Evolutionary conservation across 2,888 invertebrate genomes (phyloP).

Genomic region (Acleris cristana): DNA sequence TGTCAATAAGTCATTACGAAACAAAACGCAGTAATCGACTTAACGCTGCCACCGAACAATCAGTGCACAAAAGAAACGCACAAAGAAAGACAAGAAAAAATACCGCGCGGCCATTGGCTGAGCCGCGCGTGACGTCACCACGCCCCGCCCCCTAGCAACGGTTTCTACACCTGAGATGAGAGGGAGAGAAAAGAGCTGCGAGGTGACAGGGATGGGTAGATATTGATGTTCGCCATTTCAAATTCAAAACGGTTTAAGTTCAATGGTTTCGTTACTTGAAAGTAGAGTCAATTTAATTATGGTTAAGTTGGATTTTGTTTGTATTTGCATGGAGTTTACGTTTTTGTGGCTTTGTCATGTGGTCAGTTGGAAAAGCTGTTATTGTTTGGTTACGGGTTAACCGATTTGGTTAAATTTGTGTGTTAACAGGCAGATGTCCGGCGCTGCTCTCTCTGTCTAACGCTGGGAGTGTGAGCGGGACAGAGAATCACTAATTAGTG

Average conservation of each 20-base stretch:
- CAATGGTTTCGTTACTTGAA: constrained; percentile 19
- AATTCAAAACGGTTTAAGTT: constrained; percentile 44
- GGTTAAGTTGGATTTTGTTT: constrained; percentile 44
- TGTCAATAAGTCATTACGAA: constrained; percentile 46
- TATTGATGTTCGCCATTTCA: constrained; percentile 53
- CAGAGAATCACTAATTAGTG: constrained; percentile 61
- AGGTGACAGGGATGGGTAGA: constrained; percentile 67
- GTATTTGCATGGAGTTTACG: constrained; percentile 35
- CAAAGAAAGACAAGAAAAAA: constrained; percentile 68
- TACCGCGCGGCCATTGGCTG: constrained; percentile 66
- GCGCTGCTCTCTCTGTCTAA: constrained; percentile 59
- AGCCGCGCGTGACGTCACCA: constrained; percentile 71
- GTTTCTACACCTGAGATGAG: constrained; percentile 81
- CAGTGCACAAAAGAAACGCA: constrained; percentile 69
- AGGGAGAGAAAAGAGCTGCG: constrained; percentile 61
- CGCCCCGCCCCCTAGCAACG: constrained; percentile 81
- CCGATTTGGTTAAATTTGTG: constrained; percentile 83
- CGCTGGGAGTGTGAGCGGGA: constrained; percentile 48
- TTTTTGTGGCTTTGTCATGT: constrained; percentile 46
- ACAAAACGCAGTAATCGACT: constrained; percentile 39
- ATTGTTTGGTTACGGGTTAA: constrained; percentile 83
- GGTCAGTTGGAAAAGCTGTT: constrained; percentile 82
- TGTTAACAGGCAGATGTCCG: constrained; percentile 78
- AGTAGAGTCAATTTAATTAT: not conserved
- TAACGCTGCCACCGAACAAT: constrained; percentile 55